Evolutionary conservation across 2,797 vertebrate genomes (phyloP), one percentile per base, ranked within the genome.

Genomic region (Sibirionetta formosa): DNA sequence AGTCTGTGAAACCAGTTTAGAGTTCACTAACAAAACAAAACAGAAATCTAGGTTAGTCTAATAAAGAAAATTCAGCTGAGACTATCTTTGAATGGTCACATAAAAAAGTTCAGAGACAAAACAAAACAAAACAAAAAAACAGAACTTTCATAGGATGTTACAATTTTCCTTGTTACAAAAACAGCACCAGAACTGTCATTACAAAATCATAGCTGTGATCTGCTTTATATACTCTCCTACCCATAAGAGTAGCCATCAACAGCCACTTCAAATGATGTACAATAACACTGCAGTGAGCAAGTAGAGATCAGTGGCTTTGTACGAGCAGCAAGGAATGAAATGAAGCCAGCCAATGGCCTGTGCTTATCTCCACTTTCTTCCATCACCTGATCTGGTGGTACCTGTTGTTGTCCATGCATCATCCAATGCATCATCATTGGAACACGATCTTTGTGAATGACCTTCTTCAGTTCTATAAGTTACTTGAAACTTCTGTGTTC

Each of bases 21-120:
- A 88, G 27, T 82, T 90, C 36, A 65, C 17, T 23, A 83, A 35
- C 26, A 66, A 85, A 88, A 35, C n/a, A 66, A 86, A 88, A 35
- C 46, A 48, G 17, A 36, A 6, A 36, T 88, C 26, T 22, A 42
- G 86, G 63, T 84, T 88, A 63, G 5, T 15, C 36, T 75, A 75
- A 81, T 51, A 50, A 87, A 73, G 14, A 17, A 88, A 90, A 77
- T 36, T 29, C 17, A 44, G 5, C 19, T 60, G n/a, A 60, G 26
- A 84, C 77, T 40, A 7, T 36, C 18, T 88, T 88, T 72, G 31
- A 35, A 70, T 26, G 70, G 7, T 22, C 19, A 79, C 9, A 56
- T 50, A 2, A 33, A 66, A 58, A 58, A 24, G 5, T n/a, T 69
- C 18, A 40, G 58, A 13, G 56, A 48, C 46, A 48, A 48, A 23